Evolutionary conservation across 2,113 vertebrate genomes (phyloP), one percentile per base, ranked within the genome.

Genomic region (Oryzias curvinotus): DNA sequence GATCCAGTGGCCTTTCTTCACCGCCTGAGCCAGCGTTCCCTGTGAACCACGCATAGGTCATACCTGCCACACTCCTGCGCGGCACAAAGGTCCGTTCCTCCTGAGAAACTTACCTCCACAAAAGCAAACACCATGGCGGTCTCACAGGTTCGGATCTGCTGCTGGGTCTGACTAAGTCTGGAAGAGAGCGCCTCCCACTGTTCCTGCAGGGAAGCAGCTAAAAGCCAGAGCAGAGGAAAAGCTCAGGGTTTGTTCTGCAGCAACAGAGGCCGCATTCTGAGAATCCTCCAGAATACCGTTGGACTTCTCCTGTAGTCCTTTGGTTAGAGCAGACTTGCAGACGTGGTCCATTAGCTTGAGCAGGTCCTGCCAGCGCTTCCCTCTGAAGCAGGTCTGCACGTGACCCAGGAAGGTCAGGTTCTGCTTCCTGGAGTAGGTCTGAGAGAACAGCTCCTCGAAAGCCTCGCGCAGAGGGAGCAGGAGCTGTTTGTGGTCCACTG

Each of bases 1-100:
- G 73, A 99, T 92, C 97, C 97, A 99, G 61, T 98, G 94, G 55
- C 97, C 97, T 73, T 95, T 96, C 88, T 96, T 98, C 28, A 99
- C 92, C 5, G 97, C 96, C 77, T 95, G 94, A 54, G 94, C 96
- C 68, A 99, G 82, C 0, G 95, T 94, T 46, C 97, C 97, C 97
- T 99, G 30, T 54, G 68, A 77, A 89, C 6, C 16, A 65, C 12
- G 64, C 18, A 51, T 6, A 26, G 17, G 14, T 77, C 18, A 80
- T 41, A 55, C 17, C 18, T 54, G 50, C 50, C 21, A 4, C 1
- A 3, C 4, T 15, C 8, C 4, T 14, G 4, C 0, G 16, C 17
- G n/a, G 2, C 16, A 5, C 3, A 1, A 51, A 13, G 16, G 14
- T 23, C 3, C 36, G 1, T 61, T 3, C 21, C 16, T 55, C 28